phyloP scores from a whole-genome alignment of 2,888 invertebrate species.

The Caradrina kadenii region DNA sequence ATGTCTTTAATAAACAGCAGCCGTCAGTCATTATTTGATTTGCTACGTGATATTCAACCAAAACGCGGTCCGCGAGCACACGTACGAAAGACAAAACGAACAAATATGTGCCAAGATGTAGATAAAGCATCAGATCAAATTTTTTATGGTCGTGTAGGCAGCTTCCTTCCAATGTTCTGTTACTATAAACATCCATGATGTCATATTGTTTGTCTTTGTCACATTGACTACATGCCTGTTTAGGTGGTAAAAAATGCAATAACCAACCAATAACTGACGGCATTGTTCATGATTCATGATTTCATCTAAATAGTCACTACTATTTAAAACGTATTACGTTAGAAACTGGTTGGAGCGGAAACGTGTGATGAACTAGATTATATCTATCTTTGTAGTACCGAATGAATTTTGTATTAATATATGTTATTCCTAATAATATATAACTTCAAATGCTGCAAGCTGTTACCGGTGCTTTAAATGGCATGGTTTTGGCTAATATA shows the following conservation, averaged over 20 bases:
- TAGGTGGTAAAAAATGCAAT: constrained; percentile 58
- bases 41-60: constrained; percentile 50
- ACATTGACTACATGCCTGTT: constrained; percentile 65
- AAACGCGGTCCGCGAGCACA: constrained; percentile 31
- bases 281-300: constrained; percentile 54
- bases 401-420: background rate
- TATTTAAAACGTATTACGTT: constrained; percentile 58
- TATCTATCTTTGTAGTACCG: background rate
- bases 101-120: constrained; percentile 37
- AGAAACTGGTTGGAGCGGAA: constrained; percentile 30
- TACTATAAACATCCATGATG: constrained; percentile 65
- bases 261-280: constrained; percentile 46
- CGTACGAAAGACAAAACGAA: constrained; percentile 40
- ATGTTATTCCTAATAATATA: background rate
- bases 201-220: constrained; percentile 64
- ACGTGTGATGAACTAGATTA: constrained; percentile 2
- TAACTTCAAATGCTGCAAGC: background rate
- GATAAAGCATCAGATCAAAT: constrained; percentile 24
- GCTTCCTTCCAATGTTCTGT: constrained; percentile 39
- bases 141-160: constrained; percentile 28
- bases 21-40: constrained; percentile 27
- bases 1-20: constrained; percentile 1
- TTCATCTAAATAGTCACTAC: constrained; percentile 48
- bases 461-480: background rate
- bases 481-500: background rate